These are phyloP conservation scores for Chymomyza caudatula DNA, from an alignment of 2,888 invertebrate genomes.

Conservation along the genomic window DNA sequence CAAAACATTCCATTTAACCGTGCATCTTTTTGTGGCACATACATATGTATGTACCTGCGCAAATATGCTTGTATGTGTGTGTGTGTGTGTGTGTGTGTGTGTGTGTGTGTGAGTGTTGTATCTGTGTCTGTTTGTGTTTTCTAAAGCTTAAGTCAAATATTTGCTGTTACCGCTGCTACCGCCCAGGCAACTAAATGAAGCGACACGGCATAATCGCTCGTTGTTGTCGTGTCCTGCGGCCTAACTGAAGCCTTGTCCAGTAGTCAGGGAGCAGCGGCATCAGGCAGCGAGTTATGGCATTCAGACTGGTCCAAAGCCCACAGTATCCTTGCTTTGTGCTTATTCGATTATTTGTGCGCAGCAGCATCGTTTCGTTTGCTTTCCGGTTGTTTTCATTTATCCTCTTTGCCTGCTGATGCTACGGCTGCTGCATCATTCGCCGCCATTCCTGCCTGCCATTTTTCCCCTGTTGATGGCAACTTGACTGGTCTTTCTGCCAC, in stretches of 20 bases:
- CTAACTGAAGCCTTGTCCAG: slow-evolving; percentile 13
- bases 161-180: slow-evolving; percentile 30
- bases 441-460: slow-evolving; percentile 6
- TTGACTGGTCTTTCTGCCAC: slow-evolving; percentile 47
- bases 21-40: background rate
- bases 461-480: slow-evolving; percentile 24
- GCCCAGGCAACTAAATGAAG: slow-evolving; percentile 51
- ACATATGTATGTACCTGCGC: background rate
- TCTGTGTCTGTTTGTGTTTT: slow-evolving; percentile 20
- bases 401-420: slow-evolving; percentile 8
- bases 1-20: slow-evolving; percentile 37
- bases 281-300: slow-evolving; percentile 4
- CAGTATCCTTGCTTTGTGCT: slow-evolving; percentile 14
- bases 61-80: background rate
- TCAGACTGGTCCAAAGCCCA: background rate
- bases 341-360: slow-evolving; percentile 68
- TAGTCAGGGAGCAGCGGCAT: slow-evolving; percentile 6
- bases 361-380: slow-evolving; percentile 65
- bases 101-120: slow-evolving; percentile 1
- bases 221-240: slow-evolving; percentile 25
- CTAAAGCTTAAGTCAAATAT: slow-evolving; percentile 52
- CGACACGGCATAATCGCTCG: slow-evolving; percentile 53
- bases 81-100: background rate
- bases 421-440: background rate
- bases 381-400: slow-evolving; percentile 61